These are phyloP conservation scores for Arrhamphus sclerolepis DNA, from an alignment of 2,797 vertebrate genomes.

Conservation along the genomic window DNA sequence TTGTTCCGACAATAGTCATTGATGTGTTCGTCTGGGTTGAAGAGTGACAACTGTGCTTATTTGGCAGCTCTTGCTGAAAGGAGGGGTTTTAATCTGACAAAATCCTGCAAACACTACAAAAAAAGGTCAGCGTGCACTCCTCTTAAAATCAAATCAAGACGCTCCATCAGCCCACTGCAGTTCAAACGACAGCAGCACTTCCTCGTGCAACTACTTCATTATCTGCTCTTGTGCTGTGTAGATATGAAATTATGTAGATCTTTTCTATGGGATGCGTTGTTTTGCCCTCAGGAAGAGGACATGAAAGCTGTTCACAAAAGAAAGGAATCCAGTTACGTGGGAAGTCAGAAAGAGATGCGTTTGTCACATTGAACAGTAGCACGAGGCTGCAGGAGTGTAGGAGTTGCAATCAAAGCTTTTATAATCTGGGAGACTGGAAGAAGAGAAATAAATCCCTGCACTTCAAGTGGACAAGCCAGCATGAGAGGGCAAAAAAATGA, in stretches of 20 bases:
- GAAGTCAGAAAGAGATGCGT: conserved; percentile 8
- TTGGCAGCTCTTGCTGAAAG: neutral
- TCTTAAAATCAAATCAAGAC: conserved; percentile 5
- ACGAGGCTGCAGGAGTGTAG: conserved; percentile 35
- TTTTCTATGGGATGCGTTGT: conserved; percentile 8
- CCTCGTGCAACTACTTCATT: too few species aligned
- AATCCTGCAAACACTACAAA: neutral
- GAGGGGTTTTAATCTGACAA: neutral
- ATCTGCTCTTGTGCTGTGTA: neutral
- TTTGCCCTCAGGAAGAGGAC: conserved; percentile 20
- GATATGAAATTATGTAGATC: conserved; percentile 9
- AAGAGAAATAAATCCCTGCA: neutral
- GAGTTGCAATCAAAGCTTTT: conserved; percentile 47
- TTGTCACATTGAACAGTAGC: conserved; percentile 31
- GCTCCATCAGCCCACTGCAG: neutral
- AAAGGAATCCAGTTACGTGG: conserved; percentile 8
- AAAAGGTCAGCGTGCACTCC: neutral
- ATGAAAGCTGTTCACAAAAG: neutral
- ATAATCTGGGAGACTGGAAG: conserved; percentile 17
- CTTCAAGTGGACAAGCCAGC: conserved; percentile 18
- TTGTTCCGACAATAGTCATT: too few species aligned
- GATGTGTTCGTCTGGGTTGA: neutral
- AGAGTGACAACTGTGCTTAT: neutral
- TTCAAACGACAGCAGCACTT: too few species aligned
- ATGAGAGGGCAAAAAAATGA: conserved; percentile 9